Evolutionary conservation across 2,113 vertebrate genomes (phyloP).

Genomic region (Sinocyclocheilus rhinocerous): DNA sequence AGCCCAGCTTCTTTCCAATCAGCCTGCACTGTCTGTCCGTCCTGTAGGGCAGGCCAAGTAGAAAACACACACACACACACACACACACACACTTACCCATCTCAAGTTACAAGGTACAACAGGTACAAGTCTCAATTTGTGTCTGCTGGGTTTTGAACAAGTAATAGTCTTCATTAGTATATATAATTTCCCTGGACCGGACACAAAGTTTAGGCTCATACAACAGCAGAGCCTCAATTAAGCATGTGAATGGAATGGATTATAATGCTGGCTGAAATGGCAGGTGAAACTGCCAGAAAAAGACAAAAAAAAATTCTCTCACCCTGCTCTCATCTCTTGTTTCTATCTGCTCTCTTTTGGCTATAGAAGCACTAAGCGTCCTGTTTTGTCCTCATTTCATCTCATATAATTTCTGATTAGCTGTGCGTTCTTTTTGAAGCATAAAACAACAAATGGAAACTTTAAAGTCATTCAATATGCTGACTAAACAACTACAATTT

Average conservation of each 20-base stretch:
- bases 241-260: neutral
- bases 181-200: neutral
- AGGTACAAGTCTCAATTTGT: neutral
- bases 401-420: neutral
- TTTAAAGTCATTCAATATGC: neutral
- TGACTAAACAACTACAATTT: neutral
- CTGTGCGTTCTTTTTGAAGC: neutral
- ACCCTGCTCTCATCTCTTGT: neutral
- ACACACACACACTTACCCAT: neutral
- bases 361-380: neutral
- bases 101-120: neutral
- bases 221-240: neutral
- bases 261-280: neutral
- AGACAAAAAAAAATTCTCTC: neutral
- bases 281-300: neutral
- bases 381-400: neutral
- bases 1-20: slow-evolving; percentile 41
- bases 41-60: neutral
- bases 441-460: neutral
- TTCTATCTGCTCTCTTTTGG: neutral
- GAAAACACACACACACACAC: neutral
- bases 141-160: neutral
- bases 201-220: neutral
- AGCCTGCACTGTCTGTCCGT: slow-evolving; percentile 31
- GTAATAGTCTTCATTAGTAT: neutral